These are phyloP conservation scores for Helicolenus hilgendorfi DNA, from an alignment of 2,797 vertebrate species.

Conservation along the genomic window DNA sequence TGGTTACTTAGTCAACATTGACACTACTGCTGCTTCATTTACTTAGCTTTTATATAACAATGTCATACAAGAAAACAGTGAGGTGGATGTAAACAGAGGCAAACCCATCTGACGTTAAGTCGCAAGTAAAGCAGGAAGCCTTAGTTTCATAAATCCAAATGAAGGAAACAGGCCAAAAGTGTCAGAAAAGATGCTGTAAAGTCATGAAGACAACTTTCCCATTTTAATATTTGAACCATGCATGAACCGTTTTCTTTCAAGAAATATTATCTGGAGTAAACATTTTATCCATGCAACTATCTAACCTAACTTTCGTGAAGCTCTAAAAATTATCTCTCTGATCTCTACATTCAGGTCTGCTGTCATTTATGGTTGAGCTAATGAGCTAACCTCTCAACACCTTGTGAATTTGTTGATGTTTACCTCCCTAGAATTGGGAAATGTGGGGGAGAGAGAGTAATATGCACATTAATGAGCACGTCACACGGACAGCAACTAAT, in stretches of 20 bases:
- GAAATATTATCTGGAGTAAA: background rate
- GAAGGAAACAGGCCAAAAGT: background rate
- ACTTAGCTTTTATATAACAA: background rate
- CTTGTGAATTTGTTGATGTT: slow-evolving; percentile 70
- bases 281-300: background rate
- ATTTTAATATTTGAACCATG: background rate
- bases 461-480: slow-evolving; percentile 75
- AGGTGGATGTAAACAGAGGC: background rate
- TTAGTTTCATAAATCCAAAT: slow-evolving; percentile 11
- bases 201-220: background rate
- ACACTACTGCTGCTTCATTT: background rate
- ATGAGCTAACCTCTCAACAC: slow-evolving; percentile 63
- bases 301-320: background rate
- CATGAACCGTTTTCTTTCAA: background rate
- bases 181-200: background rate
- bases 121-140: background rate
- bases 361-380: slow-evolving; percentile 63
- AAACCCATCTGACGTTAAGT: background rate
- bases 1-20: background rate
- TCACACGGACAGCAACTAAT: slow-evolving; percentile 71
- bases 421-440: slow-evolving; percentile 54
- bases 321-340: slow-evolving; percentile 26
- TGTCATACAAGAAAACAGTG: background rate
- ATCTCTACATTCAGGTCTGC: slow-evolving; percentile 45
- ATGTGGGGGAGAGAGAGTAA: slow-evolving; percentile 32